phyloP scores from a whole-genome alignment of 2,113 vertebrate species.

The Callipepla californica region DNA sequence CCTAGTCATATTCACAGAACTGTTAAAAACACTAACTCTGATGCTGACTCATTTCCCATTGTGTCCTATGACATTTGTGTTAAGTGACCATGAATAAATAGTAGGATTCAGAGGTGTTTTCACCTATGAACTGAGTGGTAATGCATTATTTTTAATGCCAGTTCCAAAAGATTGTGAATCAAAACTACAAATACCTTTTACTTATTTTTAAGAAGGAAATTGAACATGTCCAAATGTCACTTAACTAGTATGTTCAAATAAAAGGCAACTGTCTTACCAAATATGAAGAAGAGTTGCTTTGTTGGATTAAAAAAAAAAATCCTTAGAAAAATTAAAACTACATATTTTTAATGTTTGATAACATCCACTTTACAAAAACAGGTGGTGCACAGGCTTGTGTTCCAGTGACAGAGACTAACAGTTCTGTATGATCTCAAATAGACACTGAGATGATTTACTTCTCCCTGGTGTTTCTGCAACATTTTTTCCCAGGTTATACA shows the following conservation, averaged over 20 bases:
- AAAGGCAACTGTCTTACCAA: background rate
- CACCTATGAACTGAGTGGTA: background rate
- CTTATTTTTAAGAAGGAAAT: background rate
- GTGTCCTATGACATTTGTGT: background rate
- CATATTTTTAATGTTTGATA: background rate
- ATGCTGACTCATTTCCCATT: background rate
- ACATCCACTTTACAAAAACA: background rate
- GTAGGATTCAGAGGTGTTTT: background rate
- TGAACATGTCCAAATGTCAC: background rate
- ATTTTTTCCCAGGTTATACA: background rate
- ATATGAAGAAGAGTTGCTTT: background rate
- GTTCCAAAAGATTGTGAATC: background rate
- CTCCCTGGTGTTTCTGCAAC: background rate
- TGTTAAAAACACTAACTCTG: background rate
- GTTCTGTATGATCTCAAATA: background rate
- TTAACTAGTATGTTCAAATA: background rate
- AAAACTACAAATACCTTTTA: background rate
- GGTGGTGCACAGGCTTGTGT: background rate
- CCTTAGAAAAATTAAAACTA: background rate
- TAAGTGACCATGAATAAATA: background rate
- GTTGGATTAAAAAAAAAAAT: background rate
- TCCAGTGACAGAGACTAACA: background rate
- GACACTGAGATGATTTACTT: background rate
- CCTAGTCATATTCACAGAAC: background rate
- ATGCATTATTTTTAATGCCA: background rate